These are phyloP conservation scores for Thereva unica DNA, from an alignment of 2,888 invertebrate species.

Conservation along the genomic window DNA sequence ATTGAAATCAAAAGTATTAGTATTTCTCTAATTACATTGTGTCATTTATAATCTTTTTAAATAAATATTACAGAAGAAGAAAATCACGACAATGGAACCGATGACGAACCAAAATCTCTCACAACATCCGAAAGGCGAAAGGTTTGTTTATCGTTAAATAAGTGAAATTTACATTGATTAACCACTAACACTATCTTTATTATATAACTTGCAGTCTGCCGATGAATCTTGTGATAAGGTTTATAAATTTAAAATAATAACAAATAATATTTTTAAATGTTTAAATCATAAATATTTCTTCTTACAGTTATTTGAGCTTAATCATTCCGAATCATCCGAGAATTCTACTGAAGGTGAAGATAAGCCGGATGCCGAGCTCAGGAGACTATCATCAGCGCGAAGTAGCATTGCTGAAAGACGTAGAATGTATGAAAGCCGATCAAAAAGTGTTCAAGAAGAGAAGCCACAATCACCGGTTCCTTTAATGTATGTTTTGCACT, in stretches of 20 bases:
- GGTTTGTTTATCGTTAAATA: slow-evolving; percentile 50
- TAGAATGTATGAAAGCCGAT: slow-evolving; percentile 75
- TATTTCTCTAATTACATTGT: neutral
- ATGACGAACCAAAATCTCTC: slow-evolving; percentile 73
- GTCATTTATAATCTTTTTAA: neutral
- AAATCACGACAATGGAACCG: slow-evolving; percentile 49
- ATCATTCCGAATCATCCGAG: slow-evolving; percentile 59
- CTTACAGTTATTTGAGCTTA: slow-evolving; percentile 55
- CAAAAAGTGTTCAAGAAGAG: slow-evolving; percentile 69
- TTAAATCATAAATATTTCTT: slow-evolving; percentile 16
- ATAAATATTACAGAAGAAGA: slow-evolving; percentile 45
- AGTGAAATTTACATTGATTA: neutral
- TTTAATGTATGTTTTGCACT: slow-evolving; percentile 58
- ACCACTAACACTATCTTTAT: neutral
- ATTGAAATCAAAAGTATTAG: slow-evolving; percentile 62
- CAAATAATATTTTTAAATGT: neutral
- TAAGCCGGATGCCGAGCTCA: slow-evolving; percentile 60
- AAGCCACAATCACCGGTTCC: slow-evolving; percentile 76
- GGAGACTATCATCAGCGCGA: slow-evolving; percentile 66
- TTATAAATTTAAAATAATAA: slow-evolving; percentile 18
- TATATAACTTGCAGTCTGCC: slow-evolving; percentile 38
- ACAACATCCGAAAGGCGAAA: slow-evolving; percentile 81
- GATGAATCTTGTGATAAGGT: slow-evolving; percentile 43
- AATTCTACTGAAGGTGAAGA: slow-evolving; percentile 62
- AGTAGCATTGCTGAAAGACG: slow-evolving; percentile 78